A percentile compares a stretch with the other conserved stretches of the same genome.
These are phyloP conservation scores for Ceratina calcarata DNA, from an alignment of 1,140 invertebrate genomes.

Conservation along the genomic window DNA sequence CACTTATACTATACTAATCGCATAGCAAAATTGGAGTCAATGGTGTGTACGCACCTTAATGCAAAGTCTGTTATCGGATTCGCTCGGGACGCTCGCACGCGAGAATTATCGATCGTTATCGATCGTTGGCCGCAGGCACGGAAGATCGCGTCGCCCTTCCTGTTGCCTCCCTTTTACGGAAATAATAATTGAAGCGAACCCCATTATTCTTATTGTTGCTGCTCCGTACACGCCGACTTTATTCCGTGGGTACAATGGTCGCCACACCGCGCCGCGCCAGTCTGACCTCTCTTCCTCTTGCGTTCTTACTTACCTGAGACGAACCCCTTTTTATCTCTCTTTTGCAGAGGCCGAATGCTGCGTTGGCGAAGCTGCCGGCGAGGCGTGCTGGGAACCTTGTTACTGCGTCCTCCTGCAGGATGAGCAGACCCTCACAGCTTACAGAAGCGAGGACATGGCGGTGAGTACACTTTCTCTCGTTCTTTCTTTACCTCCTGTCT, in stretches of 20 bases:
- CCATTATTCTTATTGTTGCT: constrained; percentile 54
- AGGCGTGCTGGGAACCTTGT: constrained; percentile 89
- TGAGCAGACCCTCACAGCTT: constrained; percentile 91
- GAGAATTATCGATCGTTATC: constrained; percentile 48
- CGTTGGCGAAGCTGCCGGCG: constrained; percentile 73
- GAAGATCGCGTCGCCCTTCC: constrained; percentile 13
- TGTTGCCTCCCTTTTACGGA: constrained; percentile 12
- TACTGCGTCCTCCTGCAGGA: constrained; percentile 94
- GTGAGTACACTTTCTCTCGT: constrained; percentile 82
- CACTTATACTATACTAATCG: no score
- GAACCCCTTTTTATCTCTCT: constrained; percentile 33
- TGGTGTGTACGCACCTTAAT: not conserved
- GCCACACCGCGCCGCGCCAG: not conserved
- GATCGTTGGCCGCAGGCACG: constrained; percentile 10
- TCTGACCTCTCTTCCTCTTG: constrained; percentile 18
- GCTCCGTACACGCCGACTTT: constrained; percentile 31
- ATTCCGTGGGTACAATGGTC: constrained; percentile 18
- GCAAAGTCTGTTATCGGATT: not conserved
- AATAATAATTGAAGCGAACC: constrained; percentile 47
- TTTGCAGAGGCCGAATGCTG: constrained; percentile 78
- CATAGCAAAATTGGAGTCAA: no score
- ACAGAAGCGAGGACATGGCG: constrained; percentile 93
- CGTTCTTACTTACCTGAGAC: constrained; percentile 36
- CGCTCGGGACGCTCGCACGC: not conserved
- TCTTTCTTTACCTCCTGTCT: not conserved